Base-by-base conservation (phyloP, 2,113 vertebrate genomes). In the Mirza zaza region DNA sequence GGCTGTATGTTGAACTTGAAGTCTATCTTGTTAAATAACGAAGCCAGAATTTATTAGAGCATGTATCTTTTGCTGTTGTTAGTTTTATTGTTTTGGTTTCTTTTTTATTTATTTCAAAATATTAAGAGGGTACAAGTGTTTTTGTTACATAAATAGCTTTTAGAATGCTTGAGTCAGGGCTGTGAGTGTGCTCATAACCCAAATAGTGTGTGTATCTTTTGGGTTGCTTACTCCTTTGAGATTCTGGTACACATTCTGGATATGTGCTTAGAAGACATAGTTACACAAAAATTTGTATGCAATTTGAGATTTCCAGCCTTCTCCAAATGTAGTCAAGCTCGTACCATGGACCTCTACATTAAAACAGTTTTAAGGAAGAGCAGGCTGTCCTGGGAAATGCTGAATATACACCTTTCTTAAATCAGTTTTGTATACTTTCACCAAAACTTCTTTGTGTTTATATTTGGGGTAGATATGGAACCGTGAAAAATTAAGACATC, bases 221-320 rank as follows among this genome's bases (percentile, higher is more conserved):
- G 68, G 59, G 36, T 90, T 97, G 70, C 90, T 68, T 55, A 90
- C 59, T 95, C 71, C 29, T 79, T 96, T 92, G 84, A 81, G 55
- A 89, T 82, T 81, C 52, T 97, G 79, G 65, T 55, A 20, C 11
- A 91, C 77, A 65, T 13, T 50, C 20, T 92, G 57, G 63, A 87
- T 32, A 91, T 88, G 42, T 97, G 67, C 57, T 92, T 86, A 89
- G 67, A 93, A 88, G 68, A 87, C 17, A 55, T 70, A 70, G 27
- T 94, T 91, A n/a, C 13, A 84, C 20, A 76, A 67, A 93, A 73
- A 59, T 94, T 93, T 94, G 48, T 20, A 6, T 88, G 3, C 76
- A 67, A n/a, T 89, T 89, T 83, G 67, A 89, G 48, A 45, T 86
- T 87, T 29, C 48, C 36, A 79, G 55, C 29, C n/a, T 97, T 77